These are phyloP conservation scores for Venturia canescens DNA, from an alignment of 1,140 invertebrate genomes.

Conservation along the genomic window DNA sequence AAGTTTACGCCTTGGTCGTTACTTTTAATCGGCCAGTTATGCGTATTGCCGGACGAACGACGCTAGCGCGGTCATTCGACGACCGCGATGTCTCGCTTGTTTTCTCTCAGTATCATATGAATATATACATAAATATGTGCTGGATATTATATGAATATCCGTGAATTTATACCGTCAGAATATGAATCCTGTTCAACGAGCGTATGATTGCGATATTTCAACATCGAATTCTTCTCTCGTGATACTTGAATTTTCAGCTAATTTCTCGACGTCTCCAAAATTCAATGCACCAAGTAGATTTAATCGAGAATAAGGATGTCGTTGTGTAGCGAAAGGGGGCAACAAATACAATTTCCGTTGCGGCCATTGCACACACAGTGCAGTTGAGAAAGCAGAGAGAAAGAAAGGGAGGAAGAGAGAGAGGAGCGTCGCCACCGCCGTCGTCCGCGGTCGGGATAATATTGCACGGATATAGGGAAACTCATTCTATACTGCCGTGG, in stretches of 20 bases:
- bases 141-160: too few species aligned
- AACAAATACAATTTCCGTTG: slow-evolving; percentile 74
- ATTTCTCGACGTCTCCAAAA: slow-evolving; percentile 8
- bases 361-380: slow-evolving; percentile 66
- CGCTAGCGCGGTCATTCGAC: slow-evolving; percentile 35
- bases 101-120: slow-evolving; percentile 31
- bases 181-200: neutral
- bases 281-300: slow-evolving; percentile 53
- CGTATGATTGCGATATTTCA: neutral
- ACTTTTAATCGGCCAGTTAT: slow-evolving; percentile 75
- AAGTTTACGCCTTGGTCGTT: slow-evolving; percentile 70
- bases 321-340: slow-evolving; percentile 55
- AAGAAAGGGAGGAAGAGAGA: slow-evolving; percentile 54
- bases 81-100: slow-evolving; percentile 50
- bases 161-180: too few species aligned
- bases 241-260: slow-evolving; percentile 7
- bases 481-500: slow-evolving; percentile 64
- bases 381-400: slow-evolving; percentile 50
- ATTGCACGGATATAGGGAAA: slow-evolving; percentile 61
- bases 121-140: slow-evolving; percentile 8
- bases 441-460: slow-evolving; percentile 71
- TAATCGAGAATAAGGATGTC: slow-evolving; percentile 51
- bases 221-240: neutral
- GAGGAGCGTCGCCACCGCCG: slow-evolving; percentile 32
- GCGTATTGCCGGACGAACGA: slow-evolving; percentile 55